Base-by-base conservation (phyloP, 2,888 invertebrate species). In the Dermolepida albohirtum region DNA sequence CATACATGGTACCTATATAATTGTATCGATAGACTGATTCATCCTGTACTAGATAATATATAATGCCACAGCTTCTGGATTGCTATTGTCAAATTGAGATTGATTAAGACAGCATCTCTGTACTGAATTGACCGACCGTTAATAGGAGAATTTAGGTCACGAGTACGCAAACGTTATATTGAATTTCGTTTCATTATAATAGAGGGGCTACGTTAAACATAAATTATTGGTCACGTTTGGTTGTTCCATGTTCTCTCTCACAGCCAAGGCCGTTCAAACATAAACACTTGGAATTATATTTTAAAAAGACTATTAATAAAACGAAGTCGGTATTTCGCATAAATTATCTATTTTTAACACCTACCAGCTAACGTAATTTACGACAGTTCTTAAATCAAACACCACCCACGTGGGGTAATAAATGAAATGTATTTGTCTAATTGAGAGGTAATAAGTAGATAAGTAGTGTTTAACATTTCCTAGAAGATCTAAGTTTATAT, bases 61-160 rank as follows among this genome's bases (percentile, higher is more conserved):
- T 50, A 8, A 16, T n/a, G 10, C 22, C 22, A 10, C 17, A n/a
- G 16, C 22, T 22, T 50, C 50, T 22, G 22, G 17, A n/a, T 34
- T 55, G 41, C 40, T 17, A 12, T 55, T 55, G 16, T 55, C 40
- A 17, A 55, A 55, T 17, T 41, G 40, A 40, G 16, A 41, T 55
- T 41, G 55, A 52, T 52, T 34, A 52, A 52, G 29, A 6, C 39
- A n/a, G 11, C 39, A 12, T 11, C 34, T 29, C 10, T 10, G 34
- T 34, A n/a, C 52, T 34, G 22, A 52, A 55, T 41, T 55, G 41
- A 40, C 41, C 22, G n/a, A 5, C 16, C 29, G n/a, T 22, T 16
- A 55, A 41, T 34, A n/a, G 2, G 55, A 16, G 17, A 55, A 55
- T 55, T 55, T 40, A 55, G 55, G 55, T 55, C 55, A 41, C 14